Conservation (phyloP, 2,797 vertebrate species). For the Aplochiton taeniatus region DNA sequence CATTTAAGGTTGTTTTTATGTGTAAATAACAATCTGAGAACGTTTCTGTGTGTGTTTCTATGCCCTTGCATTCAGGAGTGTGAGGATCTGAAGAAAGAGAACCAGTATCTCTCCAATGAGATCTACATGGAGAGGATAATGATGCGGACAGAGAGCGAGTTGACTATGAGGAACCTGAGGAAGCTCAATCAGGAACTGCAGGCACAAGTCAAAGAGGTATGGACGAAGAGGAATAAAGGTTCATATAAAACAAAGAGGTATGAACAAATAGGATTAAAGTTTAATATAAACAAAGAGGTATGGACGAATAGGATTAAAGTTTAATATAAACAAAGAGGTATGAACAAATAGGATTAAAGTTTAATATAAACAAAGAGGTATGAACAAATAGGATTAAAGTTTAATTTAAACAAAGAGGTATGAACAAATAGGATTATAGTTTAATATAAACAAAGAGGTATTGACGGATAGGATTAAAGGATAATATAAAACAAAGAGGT, state of each 20-base stretch:
- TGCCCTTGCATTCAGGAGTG: slow-evolving; percentile 70
- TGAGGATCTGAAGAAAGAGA: slow-evolving; percentile 80
- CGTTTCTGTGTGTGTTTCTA: background rate
- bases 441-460: background rate
- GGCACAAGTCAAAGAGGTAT: slow-evolving; percentile 50
- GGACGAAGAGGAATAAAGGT: too few relatives aligned
- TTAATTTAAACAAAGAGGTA: slow-evolving; percentile 1
- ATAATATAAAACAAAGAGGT: too few relatives aligned
- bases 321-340: slow-evolving; percentile 1
- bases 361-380: slow-evolving; percentile 1
- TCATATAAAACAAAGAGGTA: background rate
- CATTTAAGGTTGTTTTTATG: too few relatives aligned
- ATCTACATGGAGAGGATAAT: slow-evolving; percentile 81
- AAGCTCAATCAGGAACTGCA: slow-evolving; percentile 81
- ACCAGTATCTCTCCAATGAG: slow-evolving; percentile 78
- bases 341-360: too few relatives aligned
- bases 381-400: too few relatives aligned
- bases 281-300: slow-evolving; percentile 1
- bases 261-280: too few relatives aligned
- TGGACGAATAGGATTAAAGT: too few relatives aligned
- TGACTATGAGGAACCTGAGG: slow-evolving; percentile 81
- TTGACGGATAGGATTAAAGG: too few relatives aligned
- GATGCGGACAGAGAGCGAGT: slow-evolving; percentile 81
- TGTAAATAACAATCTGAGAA: too few relatives aligned
- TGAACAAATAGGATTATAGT: too few relatives aligned